These are phyloP conservation scores for Lottia gigantea DNA, from an alignment of 2,888 invertebrate genomes.

Conservation along the genomic window DNA sequence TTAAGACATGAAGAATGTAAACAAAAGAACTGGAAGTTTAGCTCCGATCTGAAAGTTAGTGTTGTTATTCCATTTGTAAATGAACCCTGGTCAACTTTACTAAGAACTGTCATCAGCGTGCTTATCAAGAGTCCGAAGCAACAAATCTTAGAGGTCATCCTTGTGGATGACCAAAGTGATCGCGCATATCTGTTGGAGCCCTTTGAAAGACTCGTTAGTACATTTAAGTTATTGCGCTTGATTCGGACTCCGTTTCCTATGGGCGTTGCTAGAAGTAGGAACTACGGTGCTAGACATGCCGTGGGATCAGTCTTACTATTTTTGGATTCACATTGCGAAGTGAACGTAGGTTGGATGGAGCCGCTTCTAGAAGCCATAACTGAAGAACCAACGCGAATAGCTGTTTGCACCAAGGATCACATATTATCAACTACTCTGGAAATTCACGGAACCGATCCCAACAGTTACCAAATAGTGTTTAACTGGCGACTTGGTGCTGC, in stretches of 20 bases:
- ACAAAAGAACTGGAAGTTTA: background rate
- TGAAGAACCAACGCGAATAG: background rate
- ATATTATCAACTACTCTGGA: background rate
- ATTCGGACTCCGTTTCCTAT: background rate
- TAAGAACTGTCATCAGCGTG: background rate
- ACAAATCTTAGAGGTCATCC: background rate
- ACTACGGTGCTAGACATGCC: background rate
- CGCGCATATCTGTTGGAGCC: background rate
- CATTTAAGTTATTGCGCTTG: background rate
- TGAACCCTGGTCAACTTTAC: background rate
- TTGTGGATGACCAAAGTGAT: background rate
- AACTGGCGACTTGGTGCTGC: background rate
- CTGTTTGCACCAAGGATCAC: background rate
- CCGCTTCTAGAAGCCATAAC: background rate
- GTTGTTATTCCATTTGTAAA: background rate
- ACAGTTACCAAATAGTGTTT: background rate
- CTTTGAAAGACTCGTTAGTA: background rate
- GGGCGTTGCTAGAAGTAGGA: background rate
- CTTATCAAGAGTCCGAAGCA: background rate
- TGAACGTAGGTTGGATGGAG: background rate
- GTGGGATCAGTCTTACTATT: background rate
- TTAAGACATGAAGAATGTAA: background rate
- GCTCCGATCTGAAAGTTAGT: background rate
- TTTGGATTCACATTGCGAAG: slow-evolving; percentile 1
- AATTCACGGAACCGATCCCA: background rate